Evolutionary conservation across 2,797 vertebrate species (phyloP), one percentile per base, ranked within the genome.

Genomic region (Hoplostethus atlanticus): DNA sequence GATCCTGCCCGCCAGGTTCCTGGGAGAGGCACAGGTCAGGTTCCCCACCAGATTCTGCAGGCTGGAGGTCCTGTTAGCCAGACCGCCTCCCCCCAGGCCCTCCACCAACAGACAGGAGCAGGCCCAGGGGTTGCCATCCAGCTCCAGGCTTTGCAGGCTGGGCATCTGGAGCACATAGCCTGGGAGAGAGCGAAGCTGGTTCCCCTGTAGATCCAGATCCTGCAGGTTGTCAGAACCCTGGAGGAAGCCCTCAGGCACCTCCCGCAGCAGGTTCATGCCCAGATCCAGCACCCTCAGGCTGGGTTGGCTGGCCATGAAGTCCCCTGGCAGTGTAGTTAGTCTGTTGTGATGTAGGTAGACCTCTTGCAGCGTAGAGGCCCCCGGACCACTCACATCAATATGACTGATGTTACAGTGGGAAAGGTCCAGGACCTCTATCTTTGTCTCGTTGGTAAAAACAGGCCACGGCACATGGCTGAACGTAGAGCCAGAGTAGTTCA

Each of bases 401-500:
- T 85, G 73, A 0, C 42, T 88, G 78, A 97, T 94, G 54, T 94
- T 91, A 71, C 96, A 96, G 79, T 61, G 64, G 0, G 96, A 96
- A 57, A 97, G 94, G 79, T 97, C 94, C 71, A 97, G 88, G 13
- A 93, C 89, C 81, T 91, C 61, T 64, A 97, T 71, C 25, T 73
- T 87, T 46, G 10, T 79, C 36, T 91, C 59, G 2, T 83, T 87
- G 38, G 87, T 87, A 67, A 97, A 93, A 12, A 72, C 3, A 0
- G 91, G 81, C 96, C 96, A 97, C 30, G 56, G 87, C 71, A 97
- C 86, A 0, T 30, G 86, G 65, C 76, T 77, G 44, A 97, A 89
- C 44, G 87, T 76, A 56, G 96, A 96, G 54, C 95, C 92, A 1
- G 94, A 96, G 89, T 90, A 94, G 89, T 97, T 98, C 84, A 97